Evolutionary conservation across 2,888 invertebrate species (phyloP), one percentile per base, ranked within the genome.

Genomic region (Embidobia sp.): DNA sequence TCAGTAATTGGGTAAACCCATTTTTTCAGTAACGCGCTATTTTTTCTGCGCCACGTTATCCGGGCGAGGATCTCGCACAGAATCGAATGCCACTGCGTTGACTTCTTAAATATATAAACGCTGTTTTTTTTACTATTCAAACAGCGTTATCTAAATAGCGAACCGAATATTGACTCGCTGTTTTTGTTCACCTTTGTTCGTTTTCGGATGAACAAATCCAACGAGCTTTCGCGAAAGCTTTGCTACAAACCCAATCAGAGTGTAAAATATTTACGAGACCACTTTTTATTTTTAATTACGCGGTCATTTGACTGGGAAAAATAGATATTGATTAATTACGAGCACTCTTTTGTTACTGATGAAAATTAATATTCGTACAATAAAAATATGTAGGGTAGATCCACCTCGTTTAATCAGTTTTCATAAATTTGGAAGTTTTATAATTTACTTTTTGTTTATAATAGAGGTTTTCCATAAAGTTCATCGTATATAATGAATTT

Each of bases 11-110:
- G 15, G 42, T 22, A 51, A 48, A 37, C 48, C 10, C 19, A 16
- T 27, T 42, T 51, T 42, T 51, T 64, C 31, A 61, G 18, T 27
- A 8, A 27, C n/a, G 22, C 18, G 31, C 31, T n/a, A 35, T 31
- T 42, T 33, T 53, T 64, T 64, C 4, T 31, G 7, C 7, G n/a
- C 29, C 11, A 51, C 31, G 22, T 64, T 44, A 64, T 64, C 63
- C 11, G 16, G 26, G 18, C 61, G 61, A 46, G 61, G 6, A 48
- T 61, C 61, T 31, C 22, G 19, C 10, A 7, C 19, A 3, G 31
- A 31, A 64, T 44, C 33, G 26, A 42, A 53, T 16, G 7, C 18
- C 2, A 0, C 15, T 10, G 16, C 8, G 26, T 64, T 64, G 29
- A 26, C 19, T 64, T 26, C 15, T 64, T 53, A 53, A 51, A 51